These are phyloP conservation scores for Papilio demoleus DNA, from an alignment of 2,888 invertebrate species.

Conservation along the genomic window DNA sequence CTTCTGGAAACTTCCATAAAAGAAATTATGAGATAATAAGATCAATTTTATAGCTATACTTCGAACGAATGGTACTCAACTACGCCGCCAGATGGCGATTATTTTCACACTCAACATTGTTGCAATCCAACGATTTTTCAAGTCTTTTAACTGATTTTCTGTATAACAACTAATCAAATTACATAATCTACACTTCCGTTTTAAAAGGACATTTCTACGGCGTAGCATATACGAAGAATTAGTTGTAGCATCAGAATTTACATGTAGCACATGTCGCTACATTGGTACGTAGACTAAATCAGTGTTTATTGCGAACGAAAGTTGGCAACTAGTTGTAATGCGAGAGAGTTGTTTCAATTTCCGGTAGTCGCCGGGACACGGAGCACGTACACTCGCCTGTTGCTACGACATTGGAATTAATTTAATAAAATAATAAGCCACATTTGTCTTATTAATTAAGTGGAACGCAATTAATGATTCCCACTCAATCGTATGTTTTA, in stretches of 20 bases:
- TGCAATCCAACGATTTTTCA: conserved; percentile 6
- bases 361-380: conserved; percentile 14
- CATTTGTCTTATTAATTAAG: too few species aligned
- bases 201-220: too few species aligned
- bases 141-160: too few species aligned
- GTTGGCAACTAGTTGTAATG: conserved; percentile 24
- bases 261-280: neutral
- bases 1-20: neutral
- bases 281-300: neutral
- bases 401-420: neutral
- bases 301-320: conserved; percentile 15
- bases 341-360: conserved; percentile 37
- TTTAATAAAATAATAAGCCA: too few species aligned
- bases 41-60: neutral
- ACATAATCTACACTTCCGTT: too few species aligned
- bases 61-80: conserved; percentile 13
- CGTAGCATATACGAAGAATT: neutral
- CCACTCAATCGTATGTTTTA: too few species aligned
- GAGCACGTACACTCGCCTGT: conserved; percentile 5
- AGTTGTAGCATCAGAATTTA: too few species aligned
- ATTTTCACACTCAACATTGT: neutral
- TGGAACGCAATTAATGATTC: too few species aligned
- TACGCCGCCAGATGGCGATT: conserved; percentile 10
- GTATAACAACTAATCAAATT: too few species aligned
- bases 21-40: neutral